phyloP scores from a whole-genome alignment of 1,140 invertebrate genomes.

The Ceratina japonica region DNA sequence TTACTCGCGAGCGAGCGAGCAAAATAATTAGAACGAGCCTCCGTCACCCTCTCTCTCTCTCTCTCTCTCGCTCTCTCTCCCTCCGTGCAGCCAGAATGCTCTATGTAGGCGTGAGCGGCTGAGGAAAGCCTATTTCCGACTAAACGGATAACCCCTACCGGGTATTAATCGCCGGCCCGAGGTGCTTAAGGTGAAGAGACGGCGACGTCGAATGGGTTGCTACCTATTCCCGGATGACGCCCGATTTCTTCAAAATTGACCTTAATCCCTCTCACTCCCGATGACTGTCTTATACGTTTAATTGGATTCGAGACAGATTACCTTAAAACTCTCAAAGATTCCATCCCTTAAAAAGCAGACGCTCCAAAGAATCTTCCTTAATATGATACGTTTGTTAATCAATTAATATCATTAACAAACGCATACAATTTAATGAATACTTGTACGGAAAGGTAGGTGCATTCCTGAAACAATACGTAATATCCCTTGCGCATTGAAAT shows the following conservation, averaged over 20 bases:
- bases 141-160: constrained; percentile 58
- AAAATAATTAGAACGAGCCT: constrained; percentile 73
- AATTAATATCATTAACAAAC: too few species aligned
- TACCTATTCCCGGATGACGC: constrained; percentile 21
- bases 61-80: background rate
- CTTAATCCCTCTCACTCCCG: constrained; percentile 27
- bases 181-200: constrained; percentile 14
- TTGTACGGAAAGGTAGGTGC: too few species aligned
- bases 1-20: constrained; percentile 69
- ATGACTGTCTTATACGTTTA: background rate
- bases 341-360: too few species aligned
- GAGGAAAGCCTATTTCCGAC: constrained; percentile 60
- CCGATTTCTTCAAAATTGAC: constrained; percentile 38
- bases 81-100: background rate
- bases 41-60: background rate
- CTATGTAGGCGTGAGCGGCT: constrained; percentile 31
- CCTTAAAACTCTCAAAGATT: too few species aligned
- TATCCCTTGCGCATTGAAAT: too few species aligned
- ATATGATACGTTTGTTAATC: too few species aligned
- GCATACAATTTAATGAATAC: too few species aligned
- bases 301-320: constrained; percentile 5
- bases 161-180: constrained; percentile 51
- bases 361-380: too few species aligned
- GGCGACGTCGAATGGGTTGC: constrained; percentile 8
- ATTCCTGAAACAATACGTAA: too few species aligned